Base-by-base conservation (phyloP, 92 coral and sea anemone genomes). In the Scolanthus callimorphus region DNA sequence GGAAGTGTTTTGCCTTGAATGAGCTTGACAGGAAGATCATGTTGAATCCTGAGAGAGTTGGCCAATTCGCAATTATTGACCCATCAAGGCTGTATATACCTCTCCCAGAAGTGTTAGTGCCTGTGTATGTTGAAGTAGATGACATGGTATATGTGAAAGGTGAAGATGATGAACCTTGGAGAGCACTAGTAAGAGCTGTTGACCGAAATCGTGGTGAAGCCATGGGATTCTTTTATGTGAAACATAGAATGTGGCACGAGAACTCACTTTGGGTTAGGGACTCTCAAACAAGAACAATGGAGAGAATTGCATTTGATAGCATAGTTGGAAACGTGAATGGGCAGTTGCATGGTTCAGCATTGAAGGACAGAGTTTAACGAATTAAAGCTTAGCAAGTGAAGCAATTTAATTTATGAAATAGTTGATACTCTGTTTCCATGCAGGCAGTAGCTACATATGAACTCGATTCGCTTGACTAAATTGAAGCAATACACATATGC, bases 271-370 rank as follows among this genome's bases (percentile, higher is more conserved):
- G 81, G 74, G 30, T 17, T 11, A 56, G 81, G 50, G 81, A 74
- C 31, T 65, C 73, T 51, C 21, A 1, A 29, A 52, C 46, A 12
- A 57, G 56, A 17, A 61, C 65, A 17, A 55, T 73, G 80, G 80
- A 73, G 3, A 30, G n/a, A 3, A 74, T 65, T 25, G 52, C 29
- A 13, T 65, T 2, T 55, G 65, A 65, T 54, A 74, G 81, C 29
- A 65, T 74, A 20, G 28, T 73, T 25, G 74, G 74, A 0, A 21
- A 64, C 43, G 55, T 39, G 41, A 70, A 57, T 44, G 67, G 81
- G 49, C 81, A 65, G 39, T 65, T 66, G 81, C 55, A 74, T 43
- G 68, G 81, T 21, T 37, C 74, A 29, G 54, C 21, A 39, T 73
- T 65, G 80, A 73, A 54, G 59, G 80, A 73, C 15, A 15, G 41